Percentiles rank a stretch among this genome's conserved stretches.
Evolutionary conservation across 2,888 invertebrate genomes (phyloP).

Genomic region (Polia nebulosa): DNA sequence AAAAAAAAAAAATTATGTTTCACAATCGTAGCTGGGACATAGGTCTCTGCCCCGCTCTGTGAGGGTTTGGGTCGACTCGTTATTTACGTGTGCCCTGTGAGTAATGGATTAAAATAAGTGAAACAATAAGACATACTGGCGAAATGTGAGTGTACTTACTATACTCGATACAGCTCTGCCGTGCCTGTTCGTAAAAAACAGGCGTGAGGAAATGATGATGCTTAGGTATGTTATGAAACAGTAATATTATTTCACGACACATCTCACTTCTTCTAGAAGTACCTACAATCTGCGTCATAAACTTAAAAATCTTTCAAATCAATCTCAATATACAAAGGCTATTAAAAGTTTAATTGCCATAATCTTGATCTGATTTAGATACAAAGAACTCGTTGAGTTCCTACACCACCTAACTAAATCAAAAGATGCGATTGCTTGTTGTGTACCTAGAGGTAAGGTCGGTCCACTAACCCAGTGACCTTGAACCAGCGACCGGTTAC

Average conservation of each 20-base stretch:
- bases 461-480: conserved; percentile 88
- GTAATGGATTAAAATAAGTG: not conserved
- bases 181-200: no score
- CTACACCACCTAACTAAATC: conserved; percentile 10
- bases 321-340: no score
- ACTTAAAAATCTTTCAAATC: no score
- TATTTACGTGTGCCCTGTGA: not conserved
- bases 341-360: no score
- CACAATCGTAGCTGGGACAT: no score
- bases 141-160: not conserved
- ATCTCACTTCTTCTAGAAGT: not conserved
- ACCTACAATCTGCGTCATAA: no score
- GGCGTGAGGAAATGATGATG: no score
- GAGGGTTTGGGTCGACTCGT: not conserved
- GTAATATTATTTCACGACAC: not conserved
- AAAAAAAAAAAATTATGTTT: no score
- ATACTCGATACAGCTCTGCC: no score
- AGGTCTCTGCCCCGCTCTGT: not conserved
- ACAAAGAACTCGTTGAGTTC: not conserved
- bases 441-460: conserved; percentile 55
- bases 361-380: no score
- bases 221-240: no score
- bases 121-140: not conserved
- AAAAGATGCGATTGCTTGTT: conserved; percentile 31
- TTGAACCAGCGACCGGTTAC: conserved; percentile 83